Conservation (phyloP, 1,140 invertebrate genomes). For the Theocolax elegans region DNA sequence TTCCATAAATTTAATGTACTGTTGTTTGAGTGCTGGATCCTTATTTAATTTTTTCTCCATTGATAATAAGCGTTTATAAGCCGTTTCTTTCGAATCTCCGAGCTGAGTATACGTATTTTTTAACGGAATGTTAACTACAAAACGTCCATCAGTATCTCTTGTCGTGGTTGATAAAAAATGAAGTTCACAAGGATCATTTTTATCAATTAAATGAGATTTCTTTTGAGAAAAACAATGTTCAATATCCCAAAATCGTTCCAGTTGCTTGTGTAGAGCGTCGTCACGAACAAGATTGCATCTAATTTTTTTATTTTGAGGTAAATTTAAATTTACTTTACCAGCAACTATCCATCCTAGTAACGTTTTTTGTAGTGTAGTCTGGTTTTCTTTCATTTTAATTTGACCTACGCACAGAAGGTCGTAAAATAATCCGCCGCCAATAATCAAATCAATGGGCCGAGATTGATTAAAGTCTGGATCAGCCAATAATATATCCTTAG, state of each 20-base stretch:
- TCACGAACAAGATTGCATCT: not conserved
- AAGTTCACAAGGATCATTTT: not conserved
- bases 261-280: not conserved
- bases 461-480: slow-evolving; percentile 24
- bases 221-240: not conserved
- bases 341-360: slow-evolving; percentile 13
- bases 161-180: not conserved
- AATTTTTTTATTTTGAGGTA: not conserved
- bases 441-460: slow-evolving; percentile 15
- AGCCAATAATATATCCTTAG: slow-evolving; percentile 9
- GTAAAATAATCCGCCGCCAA: slow-evolving; percentile 16
- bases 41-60: no score
- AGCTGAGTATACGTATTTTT: no score
- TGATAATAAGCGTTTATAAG: no score
- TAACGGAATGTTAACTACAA: no score
- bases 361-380: not conserved
- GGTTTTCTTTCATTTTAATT: slow-evolving; percentile 20
- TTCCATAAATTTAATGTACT: not conserved
- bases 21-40: not conserved
- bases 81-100: no score
- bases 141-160: not conserved
- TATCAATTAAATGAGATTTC: not conserved
- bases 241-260: slow-evolving; percentile 1
- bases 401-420: slow-evolving; percentile 12
- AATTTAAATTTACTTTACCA: not conserved